Evolutionary conservation across 30 jellyfish, hydroid and myxozoan species (phyloP).

Genomic region (Hydractinia symbiolongicarpus): DNA sequence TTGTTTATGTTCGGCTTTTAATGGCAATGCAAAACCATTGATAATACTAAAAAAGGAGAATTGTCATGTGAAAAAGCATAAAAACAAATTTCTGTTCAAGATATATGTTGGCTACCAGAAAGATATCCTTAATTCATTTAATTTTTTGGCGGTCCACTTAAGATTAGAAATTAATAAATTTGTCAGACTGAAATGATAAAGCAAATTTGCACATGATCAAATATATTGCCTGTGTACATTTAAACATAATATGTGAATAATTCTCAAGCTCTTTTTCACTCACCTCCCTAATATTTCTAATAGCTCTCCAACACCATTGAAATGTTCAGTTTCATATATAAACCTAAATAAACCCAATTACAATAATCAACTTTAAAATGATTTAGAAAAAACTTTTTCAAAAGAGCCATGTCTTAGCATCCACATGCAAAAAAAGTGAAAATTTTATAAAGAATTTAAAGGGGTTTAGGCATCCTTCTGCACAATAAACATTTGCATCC

Average conservation of each 20-base stretch:
- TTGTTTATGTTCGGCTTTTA: constrained; percentile 89
- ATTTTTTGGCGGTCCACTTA: too few species aligned
- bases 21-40: constrained; percentile 96
- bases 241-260: too few species aligned
- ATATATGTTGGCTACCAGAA: neutral
- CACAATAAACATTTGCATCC: too few species aligned
- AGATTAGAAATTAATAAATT: too few species aligned
- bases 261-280: neutral
- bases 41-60: constrained; percentile 58
- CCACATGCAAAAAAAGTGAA: too few species aligned
- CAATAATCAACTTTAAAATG: neutral
- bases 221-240: too few species aligned
- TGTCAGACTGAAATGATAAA: too few species aligned
- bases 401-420: too few species aligned
- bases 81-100: neutral
- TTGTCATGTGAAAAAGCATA: neutral
- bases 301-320: constrained; percentile 90
- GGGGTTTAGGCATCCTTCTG: too few species aligned
- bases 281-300: constrained; percentile 95
- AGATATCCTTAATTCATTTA: neutral
- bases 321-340: constrained; percentile 86
- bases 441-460: too few species aligned
- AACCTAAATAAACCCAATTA: constrained; percentile 47
- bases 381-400: too few species aligned
- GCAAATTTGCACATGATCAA: too few species aligned